Conservation (phyloP, 2,888 invertebrate species). For the Sphaerophoria taeniata region DNA sequence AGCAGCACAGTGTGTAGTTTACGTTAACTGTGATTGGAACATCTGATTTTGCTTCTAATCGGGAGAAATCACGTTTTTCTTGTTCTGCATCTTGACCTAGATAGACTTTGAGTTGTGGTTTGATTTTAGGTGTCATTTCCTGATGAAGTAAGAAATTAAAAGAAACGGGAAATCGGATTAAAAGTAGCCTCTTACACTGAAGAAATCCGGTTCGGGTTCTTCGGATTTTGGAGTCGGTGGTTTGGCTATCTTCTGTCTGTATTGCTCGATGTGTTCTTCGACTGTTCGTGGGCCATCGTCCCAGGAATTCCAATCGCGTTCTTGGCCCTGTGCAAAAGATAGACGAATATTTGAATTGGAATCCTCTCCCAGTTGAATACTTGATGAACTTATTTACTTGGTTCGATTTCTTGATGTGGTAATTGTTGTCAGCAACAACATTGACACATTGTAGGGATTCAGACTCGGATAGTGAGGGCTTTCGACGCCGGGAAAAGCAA, state of each 20-base stretch:
- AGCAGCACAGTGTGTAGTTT: slow-evolving; percentile 22
- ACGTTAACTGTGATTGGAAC: slow-evolving; percentile 83
- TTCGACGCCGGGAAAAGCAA: slow-evolving; percentile 85
- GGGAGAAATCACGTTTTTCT: slow-evolving; percentile 81
- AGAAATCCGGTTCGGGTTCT: slow-evolving; percentile 84
- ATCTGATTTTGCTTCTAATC: slow-evolving; percentile 83
- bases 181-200: slow-evolving; percentile 82
- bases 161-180: background rate
- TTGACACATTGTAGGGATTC: slow-evolving; percentile 85
- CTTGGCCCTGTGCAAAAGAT: slow-evolving; percentile 76
- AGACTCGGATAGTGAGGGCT: slow-evolving; percentile 84
- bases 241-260: slow-evolving; percentile 84
- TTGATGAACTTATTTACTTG: slow-evolving; percentile 19
- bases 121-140: slow-evolving; percentile 87
- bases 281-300: slow-evolving; percentile 85
- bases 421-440: slow-evolving; percentile 82
- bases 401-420: slow-evolving; percentile 63
- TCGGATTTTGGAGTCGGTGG: slow-evolving; percentile 81
- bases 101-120: slow-evolving; percentile 85
- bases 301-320: slow-evolving; percentile 86
- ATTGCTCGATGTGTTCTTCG: slow-evolving; percentile 87
- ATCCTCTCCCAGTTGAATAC: background rate
- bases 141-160: slow-evolving; percentile 72
- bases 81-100: slow-evolving; percentile 80
- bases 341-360: slow-evolving; percentile 4